A percentile compares a stretch with the other conserved stretches of the same genome.
These are phyloP conservation scores for Ormyrus pomaceus DNA, from an alignment of 2,888 invertebrate species.

Conservation along the genomic window DNA sequence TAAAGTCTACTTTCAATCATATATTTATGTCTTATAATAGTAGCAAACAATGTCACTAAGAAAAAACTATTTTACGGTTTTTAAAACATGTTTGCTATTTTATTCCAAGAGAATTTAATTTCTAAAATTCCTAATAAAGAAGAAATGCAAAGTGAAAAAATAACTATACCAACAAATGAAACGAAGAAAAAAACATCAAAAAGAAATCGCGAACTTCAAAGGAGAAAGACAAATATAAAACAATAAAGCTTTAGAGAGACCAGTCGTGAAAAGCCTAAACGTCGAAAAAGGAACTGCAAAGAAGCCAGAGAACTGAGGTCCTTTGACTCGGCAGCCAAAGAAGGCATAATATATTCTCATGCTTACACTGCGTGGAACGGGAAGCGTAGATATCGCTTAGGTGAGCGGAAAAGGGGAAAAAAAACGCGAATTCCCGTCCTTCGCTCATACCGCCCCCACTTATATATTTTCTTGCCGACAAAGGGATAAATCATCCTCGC, in stretches of 20 bases:
- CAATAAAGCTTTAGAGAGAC: slow-evolving; percentile 15
- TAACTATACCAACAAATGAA: not conserved
- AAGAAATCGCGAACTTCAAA: not conserved
- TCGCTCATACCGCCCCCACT: slow-evolving; percentile 1
- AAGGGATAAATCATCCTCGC: not conserved
- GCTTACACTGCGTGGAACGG: too few species aligned
- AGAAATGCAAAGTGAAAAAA: not conserved
- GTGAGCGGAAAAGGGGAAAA: not conserved
- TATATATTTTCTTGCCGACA: not conserved
- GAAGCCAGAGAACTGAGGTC: not conserved
- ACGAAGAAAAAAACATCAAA: not conserved
- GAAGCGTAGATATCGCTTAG: not conserved
- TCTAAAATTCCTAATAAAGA: not conserved
- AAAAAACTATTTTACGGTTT: too few species aligned
- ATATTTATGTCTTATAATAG: too few species aligned
- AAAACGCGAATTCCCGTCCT: slow-evolving; percentile 3
- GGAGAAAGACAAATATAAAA: slow-evolving; percentile 30
- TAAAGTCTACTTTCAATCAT: too few species aligned
- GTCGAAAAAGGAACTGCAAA: not conserved
- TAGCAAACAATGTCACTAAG: too few species aligned
- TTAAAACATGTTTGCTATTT: too few species aligned
- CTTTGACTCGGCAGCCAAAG: not conserved
- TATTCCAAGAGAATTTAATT: too few species aligned
- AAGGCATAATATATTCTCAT: too few species aligned
- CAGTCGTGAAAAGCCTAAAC: not conserved